Evolutionary conservation across 2,113 vertebrate species (phyloP).

Genomic region (Grammomys surdaster): DNA sequence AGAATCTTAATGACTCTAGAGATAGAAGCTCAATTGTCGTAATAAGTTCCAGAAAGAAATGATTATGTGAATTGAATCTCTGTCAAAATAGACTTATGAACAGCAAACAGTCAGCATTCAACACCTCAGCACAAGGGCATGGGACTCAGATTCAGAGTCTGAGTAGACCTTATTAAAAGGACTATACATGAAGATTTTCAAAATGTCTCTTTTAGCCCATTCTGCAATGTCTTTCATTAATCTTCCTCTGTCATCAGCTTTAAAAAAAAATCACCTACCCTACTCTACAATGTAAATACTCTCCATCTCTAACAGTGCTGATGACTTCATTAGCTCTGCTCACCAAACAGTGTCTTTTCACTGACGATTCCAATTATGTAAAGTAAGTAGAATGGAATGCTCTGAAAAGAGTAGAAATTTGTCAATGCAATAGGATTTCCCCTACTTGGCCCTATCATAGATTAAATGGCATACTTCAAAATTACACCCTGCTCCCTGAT

Average conservation of each 20-base stretch:
- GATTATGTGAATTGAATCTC: neutral
- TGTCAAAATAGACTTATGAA: neutral
- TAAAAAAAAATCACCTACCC: neutral
- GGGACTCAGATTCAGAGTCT: neutral
- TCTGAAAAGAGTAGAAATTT: neutral
- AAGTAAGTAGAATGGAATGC: slow-evolving; percentile 3
- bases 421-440: neutral
- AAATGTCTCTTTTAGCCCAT: neutral
- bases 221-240: neutral
- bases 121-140: neutral
- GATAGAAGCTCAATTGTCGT: neutral
- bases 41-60: neutral
- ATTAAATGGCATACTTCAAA: neutral
- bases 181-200: neutral
- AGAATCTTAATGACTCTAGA: neutral
- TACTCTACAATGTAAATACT: neutral
- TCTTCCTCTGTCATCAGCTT: neutral
- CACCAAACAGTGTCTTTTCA: neutral
- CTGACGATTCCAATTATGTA: slow-evolving; percentile 6
- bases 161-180: neutral
- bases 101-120: neutral
- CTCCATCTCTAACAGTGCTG: neutral
- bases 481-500: neutral
- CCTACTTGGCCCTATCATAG: neutral
- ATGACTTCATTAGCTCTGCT: neutral